Percentiles rank a stretch among this genome's conserved stretches.
phyloP scores from a whole-genome alignment of 2,113 vertebrate genomes.

The Corythaixoides concolor region DNA sequence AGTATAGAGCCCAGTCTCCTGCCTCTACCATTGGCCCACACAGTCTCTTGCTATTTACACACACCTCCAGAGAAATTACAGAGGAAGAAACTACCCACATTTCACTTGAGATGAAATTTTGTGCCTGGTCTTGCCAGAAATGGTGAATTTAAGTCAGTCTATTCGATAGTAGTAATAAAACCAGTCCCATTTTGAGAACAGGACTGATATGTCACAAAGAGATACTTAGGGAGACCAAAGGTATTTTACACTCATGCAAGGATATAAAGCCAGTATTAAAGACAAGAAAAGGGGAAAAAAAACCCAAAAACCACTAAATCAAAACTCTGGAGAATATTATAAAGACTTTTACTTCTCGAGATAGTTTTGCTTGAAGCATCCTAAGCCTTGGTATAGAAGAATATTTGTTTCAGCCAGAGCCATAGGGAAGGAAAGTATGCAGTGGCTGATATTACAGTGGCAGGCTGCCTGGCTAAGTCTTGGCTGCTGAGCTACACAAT shows the following conservation, averaged over 20 bases:
- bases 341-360: not conserved
- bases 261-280: not conserved
- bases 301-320: not conserved
- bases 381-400: not conserved
- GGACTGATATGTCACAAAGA: not conserved
- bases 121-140: not conserved
- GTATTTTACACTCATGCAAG: not conserved
- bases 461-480: slow-evolving; percentile 37
- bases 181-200: not conserved
- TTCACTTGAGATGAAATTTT: not conserved
- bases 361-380: slow-evolving; percentile 3
- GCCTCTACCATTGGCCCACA: not conserved
- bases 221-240: not conserved
- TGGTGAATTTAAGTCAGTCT: not conserved
- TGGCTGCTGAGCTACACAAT: not conserved
- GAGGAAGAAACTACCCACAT: not conserved
- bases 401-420: not conserved
- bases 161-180: slow-evolving; percentile 20
- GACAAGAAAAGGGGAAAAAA: not conserved
- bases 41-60: not conserved
- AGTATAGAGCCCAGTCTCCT: not conserved
- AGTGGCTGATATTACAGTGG: not conserved
- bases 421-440: not conserved
- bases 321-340: not conserved
- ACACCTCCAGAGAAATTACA: slow-evolving; percentile 15